A percentile compares a stretch with the other conserved stretches of the same genome.
These are phyloP conservation scores for Sycophila sp. DNA, from an alignment of 1,140 invertebrate species.

Conservation along the genomic window DNA sequence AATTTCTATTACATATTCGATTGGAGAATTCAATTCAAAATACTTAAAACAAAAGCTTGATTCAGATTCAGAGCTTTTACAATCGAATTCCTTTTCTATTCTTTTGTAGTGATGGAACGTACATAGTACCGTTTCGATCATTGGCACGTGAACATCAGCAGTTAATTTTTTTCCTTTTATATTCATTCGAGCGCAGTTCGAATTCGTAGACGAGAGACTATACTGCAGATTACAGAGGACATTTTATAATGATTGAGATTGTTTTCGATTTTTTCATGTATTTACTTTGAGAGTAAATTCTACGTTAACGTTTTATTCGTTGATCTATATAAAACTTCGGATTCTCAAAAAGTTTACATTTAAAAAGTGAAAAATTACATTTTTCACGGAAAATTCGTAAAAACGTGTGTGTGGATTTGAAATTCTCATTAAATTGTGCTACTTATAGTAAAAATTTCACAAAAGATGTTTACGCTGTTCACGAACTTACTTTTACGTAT, in stretches of 20 bases:
- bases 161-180: neutral
- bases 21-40: neutral
- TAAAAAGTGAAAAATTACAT: neutral
- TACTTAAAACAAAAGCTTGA: neutral
- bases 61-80: neutral
- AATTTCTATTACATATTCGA: neutral
- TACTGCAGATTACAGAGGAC: too few species aligned
- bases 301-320: neutral
- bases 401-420: too few species aligned
- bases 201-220: too few species aligned
- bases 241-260: too few species aligned
- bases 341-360: neutral
- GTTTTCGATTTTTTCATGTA: neutral
- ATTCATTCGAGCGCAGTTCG: too few species aligned
- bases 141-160: slow-evolving; percentile 19
- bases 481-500: too few species aligned
- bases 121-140: slow-evolving; percentile 3
- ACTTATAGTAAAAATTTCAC: too few species aligned
- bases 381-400: neutral
- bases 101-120: neutral
- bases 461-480: too few species aligned
- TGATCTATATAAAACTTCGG: neutral
- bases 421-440: neutral
- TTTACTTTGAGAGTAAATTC: neutral
- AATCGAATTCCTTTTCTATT: neutral